Base-by-base conservation (phyloP, 2,113 vertebrate species). In the Lepisosteus oculatus region DNA sequence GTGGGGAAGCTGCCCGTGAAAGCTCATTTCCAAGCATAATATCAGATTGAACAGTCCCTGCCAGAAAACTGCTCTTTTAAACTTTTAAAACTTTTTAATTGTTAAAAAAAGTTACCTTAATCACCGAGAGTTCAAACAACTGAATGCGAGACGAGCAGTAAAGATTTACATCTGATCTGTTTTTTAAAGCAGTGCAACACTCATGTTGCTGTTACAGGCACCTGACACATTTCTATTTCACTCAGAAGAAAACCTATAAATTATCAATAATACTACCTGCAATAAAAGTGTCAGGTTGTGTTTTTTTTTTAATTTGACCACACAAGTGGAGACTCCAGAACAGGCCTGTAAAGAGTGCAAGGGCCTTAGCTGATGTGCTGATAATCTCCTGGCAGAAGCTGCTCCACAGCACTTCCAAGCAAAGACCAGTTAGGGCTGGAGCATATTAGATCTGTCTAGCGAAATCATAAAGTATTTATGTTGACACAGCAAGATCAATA, bases 191-290 rank as follows among this genome's bases (percentile, higher is more conserved):
- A 51, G 47, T 51, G 47, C 5, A 9, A 51, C 47, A 51, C 9
- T 51, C 9, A 9, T 51, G 47, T 51, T 51, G 47, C 47, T 51
- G 47, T 51, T 51, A 9, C 47, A 51, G 5, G 9, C 47, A 51
- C 47, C 1, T 51, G 47, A 51, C 47, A 51, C 47, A 9, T 29
- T 29, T 29, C 29, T 29, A 9, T 51, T 51, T 51, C 47, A 76
- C 72, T 81, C 80, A 79, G 84, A 85, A 85, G 78, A 85, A 71
- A 81, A 74, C 61, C 70, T 77, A 78, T 84, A 85, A 88, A 86
- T 90, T 79, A 76, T 83, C 69, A 77, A 69, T 80, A 81, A 75
- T 84, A 78, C 86, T 80, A 89, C 82, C 85, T 86, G 85, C 84
- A 84, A 79, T 88, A 85, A 87, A 89, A 87, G 81, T 81, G 86